A percentile compares a stretch with the other conserved stretches of the same genome.
These are phyloP conservation scores for Emydura subglobosa DNA, from an alignment of 2,113 vertebrate genomes.

Conservation along the genomic window DNA sequence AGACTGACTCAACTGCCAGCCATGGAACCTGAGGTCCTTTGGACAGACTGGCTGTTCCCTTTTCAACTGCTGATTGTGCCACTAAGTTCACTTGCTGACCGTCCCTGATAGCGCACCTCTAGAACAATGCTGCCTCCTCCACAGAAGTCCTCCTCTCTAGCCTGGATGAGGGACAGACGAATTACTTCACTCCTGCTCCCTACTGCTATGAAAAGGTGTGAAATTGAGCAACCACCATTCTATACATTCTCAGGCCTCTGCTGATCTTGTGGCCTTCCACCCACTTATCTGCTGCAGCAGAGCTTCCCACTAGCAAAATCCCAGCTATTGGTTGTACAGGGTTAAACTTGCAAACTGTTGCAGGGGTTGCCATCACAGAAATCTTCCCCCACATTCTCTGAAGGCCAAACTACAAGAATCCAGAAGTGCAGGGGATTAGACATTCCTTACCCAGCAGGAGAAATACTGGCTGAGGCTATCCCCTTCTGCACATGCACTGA, in stretches of 20 bases:
- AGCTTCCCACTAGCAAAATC: background rate
- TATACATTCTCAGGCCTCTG: background rate
- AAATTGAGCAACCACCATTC: background rate
- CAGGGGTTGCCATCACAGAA: too few species aligned
- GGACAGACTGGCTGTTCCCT: background rate
- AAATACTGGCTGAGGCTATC: background rate
- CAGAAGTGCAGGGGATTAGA: background rate
- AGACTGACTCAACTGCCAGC: background rate
- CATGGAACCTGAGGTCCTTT: background rate
- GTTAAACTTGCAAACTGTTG: background rate
- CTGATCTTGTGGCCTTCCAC: too few species aligned
- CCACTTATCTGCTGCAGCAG: background rate
- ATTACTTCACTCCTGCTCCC: background rate
- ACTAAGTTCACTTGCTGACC: background rate
- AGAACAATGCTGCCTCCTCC: background rate
- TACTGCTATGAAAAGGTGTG: background rate
- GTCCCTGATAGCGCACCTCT: background rate
- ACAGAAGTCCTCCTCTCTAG: background rate
- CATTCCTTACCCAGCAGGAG: background rate
- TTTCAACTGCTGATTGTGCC: background rate
- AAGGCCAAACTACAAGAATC: background rate
- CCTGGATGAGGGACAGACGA: background rate
- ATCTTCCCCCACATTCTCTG: background rate
- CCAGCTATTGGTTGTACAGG: background rate
- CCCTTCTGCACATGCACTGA: background rate